These are phyloP conservation scores for Oreochromis tanganicae DNA, from an alignment of 2,113 vertebrate species.

Conservation along the genomic window DNA sequence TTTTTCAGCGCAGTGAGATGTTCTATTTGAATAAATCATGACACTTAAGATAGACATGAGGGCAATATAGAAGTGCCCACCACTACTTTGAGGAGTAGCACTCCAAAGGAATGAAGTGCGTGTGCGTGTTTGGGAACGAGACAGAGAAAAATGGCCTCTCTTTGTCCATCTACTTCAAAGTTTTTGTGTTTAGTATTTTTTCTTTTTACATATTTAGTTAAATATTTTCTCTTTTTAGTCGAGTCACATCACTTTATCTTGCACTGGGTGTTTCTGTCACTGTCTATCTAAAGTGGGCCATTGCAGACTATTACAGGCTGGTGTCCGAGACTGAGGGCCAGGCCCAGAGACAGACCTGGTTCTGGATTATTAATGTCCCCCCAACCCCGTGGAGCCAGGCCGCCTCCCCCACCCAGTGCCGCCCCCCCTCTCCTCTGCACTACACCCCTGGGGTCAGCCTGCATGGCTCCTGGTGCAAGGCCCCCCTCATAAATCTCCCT, in stretches of 20 bases:
- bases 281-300: constrained; percentile 52
- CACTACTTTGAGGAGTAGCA: constrained; percentile 50
- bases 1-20: constrained; percentile 84
- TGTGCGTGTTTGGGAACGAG: not conserved
- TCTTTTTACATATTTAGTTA: not conserved
- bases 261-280: constrained; percentile 8
- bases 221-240: not conserved
- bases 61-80: constrained; percentile 58
- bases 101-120: constrained; percentile 39
- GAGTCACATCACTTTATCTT: not conserved
- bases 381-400: constrained; percentile 65
- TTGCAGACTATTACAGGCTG: constrained; percentile 22
- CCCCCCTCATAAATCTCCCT: constrained; percentile 93
- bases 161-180: not conserved
- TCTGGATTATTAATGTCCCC: constrained; percentile 90
- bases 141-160: not conserved
- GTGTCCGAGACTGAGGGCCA: constrained; percentile 58
- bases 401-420: constrained; percentile 54
- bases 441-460: constrained; percentile 86
- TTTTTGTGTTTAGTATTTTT: not conserved
- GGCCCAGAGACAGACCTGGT: constrained; percentile 64
- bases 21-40: constrained; percentile 85
- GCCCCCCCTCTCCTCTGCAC: constrained; percentile 34
- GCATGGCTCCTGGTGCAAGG: constrained; percentile 84
- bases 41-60: constrained; percentile 76